Conservation (phyloP, 2,113 vertebrate species). For the Daphoenositta chrysoptera region DNA sequence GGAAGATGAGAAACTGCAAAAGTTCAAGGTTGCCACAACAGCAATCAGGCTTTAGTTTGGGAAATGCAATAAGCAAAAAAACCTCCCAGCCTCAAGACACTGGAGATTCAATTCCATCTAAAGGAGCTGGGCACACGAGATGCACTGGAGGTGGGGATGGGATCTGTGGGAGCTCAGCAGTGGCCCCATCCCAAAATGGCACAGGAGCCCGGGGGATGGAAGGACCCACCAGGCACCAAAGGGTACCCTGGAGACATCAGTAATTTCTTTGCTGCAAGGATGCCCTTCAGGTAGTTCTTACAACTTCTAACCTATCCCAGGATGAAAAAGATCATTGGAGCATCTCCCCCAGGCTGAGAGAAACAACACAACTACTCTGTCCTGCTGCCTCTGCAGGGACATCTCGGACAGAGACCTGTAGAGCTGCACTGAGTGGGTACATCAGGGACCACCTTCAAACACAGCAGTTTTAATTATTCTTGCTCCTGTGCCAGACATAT, state of each 20-base stretch:
- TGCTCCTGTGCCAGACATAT: neutral
- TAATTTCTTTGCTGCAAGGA: neutral
- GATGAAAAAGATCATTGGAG: neutral
- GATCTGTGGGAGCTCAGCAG: neutral
- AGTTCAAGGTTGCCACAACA: constrained; percentile 42
- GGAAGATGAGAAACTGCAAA: neutral
- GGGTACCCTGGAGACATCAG: neutral
- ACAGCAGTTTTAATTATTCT: neutral
- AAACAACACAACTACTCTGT: accelerated
- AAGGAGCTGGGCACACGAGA: accelerated
- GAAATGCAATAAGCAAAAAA: neutral
- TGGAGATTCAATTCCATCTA: neutral
- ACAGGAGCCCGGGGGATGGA: neutral
- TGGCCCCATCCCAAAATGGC: neutral
- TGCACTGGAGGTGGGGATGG: neutral
- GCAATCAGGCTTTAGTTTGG: neutral
- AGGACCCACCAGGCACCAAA: neutral
- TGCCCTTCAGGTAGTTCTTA: neutral
- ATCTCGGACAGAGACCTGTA: neutral
- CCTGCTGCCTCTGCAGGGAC: neutral
- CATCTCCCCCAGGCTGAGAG: neutral
- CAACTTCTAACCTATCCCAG: neutral
- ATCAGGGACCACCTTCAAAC: neutral
- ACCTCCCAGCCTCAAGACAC: neutral
- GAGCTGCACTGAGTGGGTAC: neutral